Evolutionary conservation across 1,140 invertebrate species (phyloP), one percentile per base, ranked within the genome.

Genomic region (Stenopsyche tienmushanensis): DNA sequence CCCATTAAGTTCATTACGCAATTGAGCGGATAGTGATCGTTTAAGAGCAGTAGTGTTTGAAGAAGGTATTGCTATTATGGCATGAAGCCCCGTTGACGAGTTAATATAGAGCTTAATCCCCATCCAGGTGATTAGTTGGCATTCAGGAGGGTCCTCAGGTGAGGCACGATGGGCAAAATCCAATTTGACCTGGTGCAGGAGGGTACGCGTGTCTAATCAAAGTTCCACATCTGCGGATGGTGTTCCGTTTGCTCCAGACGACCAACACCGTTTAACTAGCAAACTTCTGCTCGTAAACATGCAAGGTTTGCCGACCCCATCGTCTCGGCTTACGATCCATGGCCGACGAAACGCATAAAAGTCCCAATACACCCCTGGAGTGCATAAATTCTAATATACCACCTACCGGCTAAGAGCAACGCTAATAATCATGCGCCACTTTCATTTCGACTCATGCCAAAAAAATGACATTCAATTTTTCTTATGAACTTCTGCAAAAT

Each of bases 151-250:
- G 29, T 34, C 29, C 29, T 34, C 29, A 34, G 29, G 29, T 34
- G 29, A 34, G 29, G 29, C 29, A 7, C 29, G n/a, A n/a, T n/a
- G n/a, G n/a, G 17, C 45, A 9, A 25, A 53, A 53, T 53, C 50
- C 23, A 53, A 53, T 53, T 53, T 53, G 3, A 49, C 21, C 15
- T 24, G 10, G 21, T 17, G 9, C 45, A 49, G n/a, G 13, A 9
- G 9, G 23, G 50, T 29, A 34, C 29, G 50, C 24, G 23, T 8
- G 54, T 24, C 54, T 57, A 57, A 57, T 57, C 54, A 57, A 57
- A 57, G 54, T 57, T 57, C 29, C 54, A 57, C 54, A 57, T 57
- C 54, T 21, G 17, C 39, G 34, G 54, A 57, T 42, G 29, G 29
- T 13, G 5, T 34, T 5, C 29, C 5, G 29, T n/a, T n/a, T n/a